A percentile compares a stretch with the other conserved stretches of the same genome.
These are phyloP conservation scores for Tamias sibiricus DNA, from an alignment of 2,113 vertebrate genomes.

Conservation along the genomic window DNA sequence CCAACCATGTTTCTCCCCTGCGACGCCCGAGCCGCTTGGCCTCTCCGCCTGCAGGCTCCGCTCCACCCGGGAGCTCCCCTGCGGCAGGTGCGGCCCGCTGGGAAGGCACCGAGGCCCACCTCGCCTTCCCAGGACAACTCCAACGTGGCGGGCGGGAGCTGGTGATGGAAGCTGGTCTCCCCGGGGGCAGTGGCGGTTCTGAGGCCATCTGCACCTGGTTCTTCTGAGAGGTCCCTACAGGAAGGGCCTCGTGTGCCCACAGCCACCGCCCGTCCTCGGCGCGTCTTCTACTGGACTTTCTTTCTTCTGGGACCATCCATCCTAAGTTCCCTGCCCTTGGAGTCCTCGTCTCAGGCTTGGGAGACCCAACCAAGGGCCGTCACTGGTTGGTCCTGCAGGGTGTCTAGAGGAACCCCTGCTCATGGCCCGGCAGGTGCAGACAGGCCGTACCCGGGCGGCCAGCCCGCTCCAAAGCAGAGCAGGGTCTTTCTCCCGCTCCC, in stretches of 20 bases:
- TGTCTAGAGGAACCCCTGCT: background rate
- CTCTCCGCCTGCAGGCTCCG: background rate
- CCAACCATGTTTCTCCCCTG: fast-evolving
- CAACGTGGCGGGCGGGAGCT: background rate
- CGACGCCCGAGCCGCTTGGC: fast-evolving
- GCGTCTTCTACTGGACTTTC: background rate
- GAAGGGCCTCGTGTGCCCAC: fast-evolving
- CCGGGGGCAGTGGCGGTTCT: fast-evolving
- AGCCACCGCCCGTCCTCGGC: fast-evolving
- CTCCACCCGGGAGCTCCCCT: fast-evolving
- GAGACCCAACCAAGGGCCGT: background rate
- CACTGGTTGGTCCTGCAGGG: background rate
- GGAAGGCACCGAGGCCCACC: fast-evolving
- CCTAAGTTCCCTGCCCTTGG: background rate
- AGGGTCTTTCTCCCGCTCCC: background rate
- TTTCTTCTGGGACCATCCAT: no score
- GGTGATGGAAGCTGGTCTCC: fast-evolving
- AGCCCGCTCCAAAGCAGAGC: no score
- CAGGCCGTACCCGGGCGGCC: background rate
- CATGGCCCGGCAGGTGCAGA: background rate
- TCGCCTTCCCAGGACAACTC: no score
- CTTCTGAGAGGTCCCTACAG: fast-evolving
- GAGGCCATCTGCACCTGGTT: fast-evolving
- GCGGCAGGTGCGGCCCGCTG: background rate
- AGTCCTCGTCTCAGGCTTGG: background rate